phyloP scores from a whole-genome alignment of 2,888 invertebrate genomes.

The Caenorhabditis japonica region DNA sequence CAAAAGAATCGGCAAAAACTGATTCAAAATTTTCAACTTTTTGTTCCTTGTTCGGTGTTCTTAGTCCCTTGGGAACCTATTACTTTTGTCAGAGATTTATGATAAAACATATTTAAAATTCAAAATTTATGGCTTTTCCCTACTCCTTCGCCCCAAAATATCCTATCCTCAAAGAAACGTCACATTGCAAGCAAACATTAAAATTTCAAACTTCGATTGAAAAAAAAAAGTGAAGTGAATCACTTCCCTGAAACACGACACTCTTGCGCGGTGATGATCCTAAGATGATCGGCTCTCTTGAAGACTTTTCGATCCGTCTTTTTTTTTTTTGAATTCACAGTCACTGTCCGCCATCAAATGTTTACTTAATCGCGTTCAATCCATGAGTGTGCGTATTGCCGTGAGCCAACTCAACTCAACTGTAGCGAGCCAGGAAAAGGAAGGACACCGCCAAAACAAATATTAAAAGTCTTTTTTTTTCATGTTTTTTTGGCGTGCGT shows the following conservation, averaged over 20 bases:
- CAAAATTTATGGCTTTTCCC: too few species aligned
- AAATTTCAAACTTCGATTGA: too few species aligned
- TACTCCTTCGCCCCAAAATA: too few species aligned
- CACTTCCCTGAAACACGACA: slow-evolving; percentile 24
- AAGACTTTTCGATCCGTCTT: background rate
- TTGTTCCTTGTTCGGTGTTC: background rate
- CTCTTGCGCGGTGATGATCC: slow-evolving; percentile 32
- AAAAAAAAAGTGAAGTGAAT: too few species aligned
- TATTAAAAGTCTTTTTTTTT: slow-evolving; percentile 1
- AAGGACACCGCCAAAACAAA: slow-evolving; percentile 36
- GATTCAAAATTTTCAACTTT: background rate
- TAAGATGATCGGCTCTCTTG: slow-evolving; percentile 35
- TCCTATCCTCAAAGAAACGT: too few species aligned
- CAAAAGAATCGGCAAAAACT: too few species aligned
- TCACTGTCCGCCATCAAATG: slow-evolving; percentile 3
- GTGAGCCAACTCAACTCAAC: background rate
- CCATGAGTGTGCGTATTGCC: slow-evolving; percentile 23
- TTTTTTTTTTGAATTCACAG: too few species aligned
- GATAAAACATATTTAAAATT: too few species aligned
- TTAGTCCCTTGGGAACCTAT: too few species aligned
- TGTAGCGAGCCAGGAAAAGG: too few species aligned
- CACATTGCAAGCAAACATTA: too few species aligned
- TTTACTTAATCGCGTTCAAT: slow-evolving; percentile 39
- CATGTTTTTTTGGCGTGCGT: slow-evolving; percentile 16
- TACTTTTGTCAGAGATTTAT: slow-evolving; percentile 20